These are phyloP conservation scores for Neelides sp. DNA, from an alignment of 1,140 invertebrate species.

Conservation along the genomic window DNA sequence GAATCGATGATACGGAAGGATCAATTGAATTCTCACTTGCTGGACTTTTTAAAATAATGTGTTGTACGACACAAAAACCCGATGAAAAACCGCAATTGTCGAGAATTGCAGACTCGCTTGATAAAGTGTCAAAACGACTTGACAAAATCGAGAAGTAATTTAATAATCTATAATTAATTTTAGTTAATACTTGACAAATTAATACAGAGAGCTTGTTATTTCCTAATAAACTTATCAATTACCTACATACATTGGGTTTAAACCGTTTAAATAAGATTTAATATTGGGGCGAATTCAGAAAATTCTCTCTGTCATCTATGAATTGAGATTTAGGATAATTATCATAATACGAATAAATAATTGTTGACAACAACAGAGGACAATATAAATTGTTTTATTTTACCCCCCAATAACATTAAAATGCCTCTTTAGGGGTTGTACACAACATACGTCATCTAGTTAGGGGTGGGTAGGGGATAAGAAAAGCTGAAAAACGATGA, in stretches of 20 bases:
- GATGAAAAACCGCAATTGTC: constrained; percentile 35
- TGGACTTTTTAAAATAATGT: constrained; percentile 38
- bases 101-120: constrained; percentile 34
- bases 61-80: constrained; percentile 36
- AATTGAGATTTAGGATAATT: neutral
- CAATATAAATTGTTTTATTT: too few species aligned
- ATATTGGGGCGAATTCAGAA: neutral
- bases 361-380: too few species aligned
- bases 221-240: too few species aligned
- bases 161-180: neutral
- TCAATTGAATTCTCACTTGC: constrained; percentile 38
- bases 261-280: neutral
- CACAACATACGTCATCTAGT: too few species aligned
- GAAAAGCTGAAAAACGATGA: too few species aligned
- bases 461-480: too few species aligned
- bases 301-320: neutral
- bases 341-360: too few species aligned
- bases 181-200: neutral
- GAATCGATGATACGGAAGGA: constrained; percentile 35
- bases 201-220: neutral
- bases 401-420: too few species aligned
- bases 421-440: too few species aligned
- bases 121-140: constrained; percentile 32
- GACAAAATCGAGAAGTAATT: constrained; percentile 33
- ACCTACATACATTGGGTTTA: too few species aligned